phyloP scores from a whole-genome alignment of 1,140 invertebrate genomes.

The Drosophila azteca region DNA sequence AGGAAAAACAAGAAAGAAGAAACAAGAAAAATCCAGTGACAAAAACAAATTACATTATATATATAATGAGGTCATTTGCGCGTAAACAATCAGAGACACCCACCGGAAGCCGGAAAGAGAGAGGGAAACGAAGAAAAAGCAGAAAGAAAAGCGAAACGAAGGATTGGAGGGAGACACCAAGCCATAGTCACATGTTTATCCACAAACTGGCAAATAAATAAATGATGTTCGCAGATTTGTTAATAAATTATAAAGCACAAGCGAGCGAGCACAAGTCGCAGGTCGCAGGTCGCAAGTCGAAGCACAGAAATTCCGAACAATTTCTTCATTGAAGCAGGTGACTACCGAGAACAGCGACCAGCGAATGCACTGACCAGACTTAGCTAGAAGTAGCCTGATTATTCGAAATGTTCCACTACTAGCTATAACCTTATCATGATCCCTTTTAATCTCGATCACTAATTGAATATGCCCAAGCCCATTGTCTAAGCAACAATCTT shows the following conservation, averaged over 20 bases:
- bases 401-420: too few species aligned
- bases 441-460: too few species aligned
- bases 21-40: conserved; percentile 24
- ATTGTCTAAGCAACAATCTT: too few species aligned
- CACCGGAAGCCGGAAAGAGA: conserved; percentile 11
- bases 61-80: conserved; percentile 80
- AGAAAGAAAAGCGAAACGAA: background rate
- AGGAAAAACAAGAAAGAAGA: conserved; percentile 4
- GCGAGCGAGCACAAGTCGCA: conserved; percentile 27
- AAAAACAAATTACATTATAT: conserved; percentile 74
- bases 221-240: conserved; percentile 70
- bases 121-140: background rate
- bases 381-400: too few species aligned
- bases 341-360: background rate
- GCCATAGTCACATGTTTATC: conserved; percentile 66
- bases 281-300: conserved; percentile 19
- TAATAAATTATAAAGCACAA: conserved; percentile 64
- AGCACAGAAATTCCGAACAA: conserved; percentile 3
- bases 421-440: too few species aligned
- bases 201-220: conserved; percentile 78
- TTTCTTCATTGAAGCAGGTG: background rate
- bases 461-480: too few species aligned
- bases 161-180: conserved; percentile 8
- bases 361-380: background rate
- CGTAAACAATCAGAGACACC: conserved; percentile 69